Evolutionary conservation across 2,113 vertebrate species (phyloP).

Genomic region (Oxygymnocypris stewartii): DNA sequence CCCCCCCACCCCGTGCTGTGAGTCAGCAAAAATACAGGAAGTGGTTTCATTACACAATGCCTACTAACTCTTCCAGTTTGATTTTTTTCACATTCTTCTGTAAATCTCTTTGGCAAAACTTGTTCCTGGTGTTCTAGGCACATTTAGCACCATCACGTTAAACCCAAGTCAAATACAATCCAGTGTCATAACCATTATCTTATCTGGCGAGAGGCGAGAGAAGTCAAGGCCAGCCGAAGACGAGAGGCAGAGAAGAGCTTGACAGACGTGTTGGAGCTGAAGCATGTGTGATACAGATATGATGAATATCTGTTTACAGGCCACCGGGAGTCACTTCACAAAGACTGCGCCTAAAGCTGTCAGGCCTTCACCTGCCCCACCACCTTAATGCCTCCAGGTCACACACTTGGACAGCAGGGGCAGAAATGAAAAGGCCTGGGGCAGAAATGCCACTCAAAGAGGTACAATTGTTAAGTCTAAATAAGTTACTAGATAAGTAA

Average conservation of each 20-base stretch:
- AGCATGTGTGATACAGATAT: constrained; percentile 49
- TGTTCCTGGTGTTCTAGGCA: neutral
- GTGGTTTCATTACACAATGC: constrained; percentile 25
- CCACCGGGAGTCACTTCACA: constrained; percentile 37
- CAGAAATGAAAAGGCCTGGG: neutral
- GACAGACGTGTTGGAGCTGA: constrained; percentile 56
- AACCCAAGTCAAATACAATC: constrained; percentile 2
- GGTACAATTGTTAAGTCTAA: neutral
- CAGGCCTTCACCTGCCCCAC: constrained; percentile 29
- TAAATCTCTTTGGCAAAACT: neutral
- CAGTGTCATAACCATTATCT: constrained; percentile 26
- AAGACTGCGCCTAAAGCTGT: constrained; percentile 44
- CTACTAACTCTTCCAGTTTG: neutral
- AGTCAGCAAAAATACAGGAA: constrained; percentile 55
- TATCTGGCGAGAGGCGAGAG: neutral
- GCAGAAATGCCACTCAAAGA: neutral
- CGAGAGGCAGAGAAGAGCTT: constrained; percentile 15
- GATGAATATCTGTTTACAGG: constrained; percentile 57
- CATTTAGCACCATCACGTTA: constrained; percentile 41
- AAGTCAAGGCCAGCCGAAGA: constrained; percentile 10
- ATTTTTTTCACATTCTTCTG: neutral
- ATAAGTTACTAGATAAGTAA: too few species aligned
- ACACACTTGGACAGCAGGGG: neutral
- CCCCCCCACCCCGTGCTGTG: constrained; percentile 33
- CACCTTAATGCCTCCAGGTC: neutral